Base-by-base conservation (phyloP, 2,113 vertebrate genomes). In the Reinhardtius hippoglossoides region DNA sequence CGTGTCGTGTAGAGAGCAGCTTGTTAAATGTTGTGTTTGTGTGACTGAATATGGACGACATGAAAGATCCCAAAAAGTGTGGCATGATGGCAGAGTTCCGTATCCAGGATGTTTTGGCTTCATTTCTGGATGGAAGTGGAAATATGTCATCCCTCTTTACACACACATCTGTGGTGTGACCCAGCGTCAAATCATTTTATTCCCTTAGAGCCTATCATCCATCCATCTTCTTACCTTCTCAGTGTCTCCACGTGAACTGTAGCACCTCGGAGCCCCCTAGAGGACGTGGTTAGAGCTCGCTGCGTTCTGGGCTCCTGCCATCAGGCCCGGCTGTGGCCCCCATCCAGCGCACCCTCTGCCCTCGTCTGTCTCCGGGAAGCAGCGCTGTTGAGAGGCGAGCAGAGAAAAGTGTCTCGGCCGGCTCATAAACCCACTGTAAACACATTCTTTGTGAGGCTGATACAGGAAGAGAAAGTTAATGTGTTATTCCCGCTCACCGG, bases 211-310 rank as follows among this genome's bases (percentile, higher is more conserved):
- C 12, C 26, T 0, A 27, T 9, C 60, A 44, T 24, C 61, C 60
- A 42, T 42, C 60, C 35, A 23, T 44, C 35, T 18, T 21, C 7
- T 3, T 85, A 94, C 93, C 94, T 94, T 89, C 81, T 90, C 86
- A 91, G 92, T 90, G 89, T 92, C 82, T 92, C 84, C 91, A 81
- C 70, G 71, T 87, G 87, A 94, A 94, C 85, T 88, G 87, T 80
- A 81, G 84, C 90, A 72, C 87, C 83, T 82, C 69, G 26, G 87
- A 50, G 74, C 74, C 78, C 83, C 85, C 81, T 93, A 94, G 82
- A 88, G 87, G 55, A 76, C 44, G 85, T 80, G 83, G 88, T 84
- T 66, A 80, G 73, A 90, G 67, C 72, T 91, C 71, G 35, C 58
- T 62, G 82, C 64, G 74, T 67, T 87, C 81, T 78, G 82, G 88